These are phyloP conservation scores for Pandemis cinnamomeana DNA, from an alignment of 2,888 invertebrate species.

Conservation along the genomic window DNA sequence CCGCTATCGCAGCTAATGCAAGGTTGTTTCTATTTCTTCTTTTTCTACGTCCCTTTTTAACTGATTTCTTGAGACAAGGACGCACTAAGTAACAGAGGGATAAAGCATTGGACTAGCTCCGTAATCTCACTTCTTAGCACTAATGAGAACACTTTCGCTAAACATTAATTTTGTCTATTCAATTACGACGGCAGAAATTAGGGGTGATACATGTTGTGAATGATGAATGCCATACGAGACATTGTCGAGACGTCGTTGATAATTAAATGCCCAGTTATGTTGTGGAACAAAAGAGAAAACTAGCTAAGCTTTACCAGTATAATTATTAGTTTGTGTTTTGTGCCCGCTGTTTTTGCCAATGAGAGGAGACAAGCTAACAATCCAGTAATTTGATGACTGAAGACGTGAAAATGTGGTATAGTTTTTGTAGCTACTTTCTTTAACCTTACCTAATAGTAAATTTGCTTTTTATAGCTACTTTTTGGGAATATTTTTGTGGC, in stretches of 20 bases:
- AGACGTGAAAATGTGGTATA: too few relatives aligned
- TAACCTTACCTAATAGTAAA: too few relatives aligned
- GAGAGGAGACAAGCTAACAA: too few relatives aligned
- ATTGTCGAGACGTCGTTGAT: neutral
- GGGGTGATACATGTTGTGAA: slow-evolving; percentile 17
- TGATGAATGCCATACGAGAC: slow-evolving; percentile 8
- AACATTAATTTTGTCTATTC: slow-evolving; percentile 29
- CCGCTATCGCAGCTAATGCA: neutral
- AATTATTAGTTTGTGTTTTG: too few relatives aligned
- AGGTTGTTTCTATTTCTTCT: neutral
- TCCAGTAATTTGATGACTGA: too few relatives aligned
- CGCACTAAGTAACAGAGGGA: neutral
- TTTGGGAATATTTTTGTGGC: neutral
- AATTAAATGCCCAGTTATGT: neutral
- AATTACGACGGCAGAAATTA: slow-evolving; percentile 26
- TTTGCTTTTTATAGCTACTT: too few relatives aligned
- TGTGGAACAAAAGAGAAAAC: neutral
- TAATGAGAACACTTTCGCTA: slow-evolving; percentile 34
- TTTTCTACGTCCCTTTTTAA: neutral
- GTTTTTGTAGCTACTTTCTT: too few relatives aligned
- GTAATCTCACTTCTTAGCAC: slow-evolving; percentile 16
- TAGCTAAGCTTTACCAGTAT: too few relatives aligned
- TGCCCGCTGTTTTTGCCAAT: too few relatives aligned
- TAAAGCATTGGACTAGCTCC: neutral
- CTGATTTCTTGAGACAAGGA: neutral